phyloP scores from a whole-genome alignment of 35 echinoderm and acorn worm genomes.

The Eucidaris tribuloides region DNA sequence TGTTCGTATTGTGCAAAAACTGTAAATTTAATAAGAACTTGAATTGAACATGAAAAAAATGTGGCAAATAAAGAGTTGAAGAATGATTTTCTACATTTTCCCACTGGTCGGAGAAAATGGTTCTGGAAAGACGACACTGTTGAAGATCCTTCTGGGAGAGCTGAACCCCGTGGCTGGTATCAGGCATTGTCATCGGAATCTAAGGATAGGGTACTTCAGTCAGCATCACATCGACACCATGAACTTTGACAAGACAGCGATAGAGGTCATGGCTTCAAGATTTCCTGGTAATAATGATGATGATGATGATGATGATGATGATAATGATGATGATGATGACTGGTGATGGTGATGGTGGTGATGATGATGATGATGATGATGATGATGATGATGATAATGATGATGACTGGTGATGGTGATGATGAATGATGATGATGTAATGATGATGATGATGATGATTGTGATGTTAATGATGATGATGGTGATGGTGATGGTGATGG shows the following conservation, averaged over 20 bases:
- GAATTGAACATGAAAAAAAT: too few relatives aligned
- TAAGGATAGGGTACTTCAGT: slow-evolving; percentile 91
- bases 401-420: too few relatives aligned
- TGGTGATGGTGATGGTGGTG: neutral
- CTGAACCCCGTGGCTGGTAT: slow-evolving; percentile 68
- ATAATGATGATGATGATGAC: neutral
- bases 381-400: neutral
- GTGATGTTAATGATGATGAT: too few relatives aligned
- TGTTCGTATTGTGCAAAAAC: too few relatives aligned
- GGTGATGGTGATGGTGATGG: too few relatives aligned
- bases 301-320: neutral
- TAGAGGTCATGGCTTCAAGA: slow-evolving; percentile 75
- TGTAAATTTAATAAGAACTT: too few relatives aligned
- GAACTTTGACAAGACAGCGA: slow-evolving; percentile 72
- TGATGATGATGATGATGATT: too few relatives aligned
- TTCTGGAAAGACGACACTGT: slow-evolving; percentile 92
- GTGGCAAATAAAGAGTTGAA: too few relatives aligned
- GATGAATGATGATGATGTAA: too few relatives aligned
- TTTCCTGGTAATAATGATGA: slow-evolving; percentile 75
- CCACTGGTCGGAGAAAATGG: slow-evolving; percentile 94
- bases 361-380: neutral
- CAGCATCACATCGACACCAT: slow-evolving; percentile 96
- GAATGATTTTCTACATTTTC: too few relatives aligned
- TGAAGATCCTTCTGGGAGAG: slow-evolving; percentile 82
- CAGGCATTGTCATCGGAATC: slow-evolving; percentile 84